A percentile compares a stretch with the other conserved stretches of the same genome.
phyloP scores from a whole-genome alignment of 2,113 vertebrate species.

The Manacus vitellinus region DNA sequence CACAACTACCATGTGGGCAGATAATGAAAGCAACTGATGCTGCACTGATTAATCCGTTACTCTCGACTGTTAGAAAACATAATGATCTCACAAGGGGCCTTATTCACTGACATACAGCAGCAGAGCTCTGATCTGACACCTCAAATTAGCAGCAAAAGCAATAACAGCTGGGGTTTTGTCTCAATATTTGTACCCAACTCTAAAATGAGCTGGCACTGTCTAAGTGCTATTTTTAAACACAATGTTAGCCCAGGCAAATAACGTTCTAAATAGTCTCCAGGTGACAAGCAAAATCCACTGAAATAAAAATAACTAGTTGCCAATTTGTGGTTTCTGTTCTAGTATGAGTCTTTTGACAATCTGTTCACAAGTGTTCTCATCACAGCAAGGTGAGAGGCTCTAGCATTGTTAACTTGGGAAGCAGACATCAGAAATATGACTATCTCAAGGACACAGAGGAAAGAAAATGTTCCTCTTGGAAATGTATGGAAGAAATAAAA shows the following conservation, averaged over 20 bases:
- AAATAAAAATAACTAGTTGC: slow-evolving; percentile 70
- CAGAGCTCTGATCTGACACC: slow-evolving; percentile 68
- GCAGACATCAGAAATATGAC: background rate
- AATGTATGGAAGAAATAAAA: background rate
- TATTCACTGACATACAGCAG: slow-evolving; percentile 60
- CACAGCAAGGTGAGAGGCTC: background rate
- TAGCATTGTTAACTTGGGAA: background rate
- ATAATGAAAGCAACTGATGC: slow-evolving; percentile 70
- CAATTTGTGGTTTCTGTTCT: slow-evolving; percentile 42
- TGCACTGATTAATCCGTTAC: slow-evolving; percentile 72
- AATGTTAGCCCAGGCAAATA: slow-evolving; percentile 60
- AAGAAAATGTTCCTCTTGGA: background rate
- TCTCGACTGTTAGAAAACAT: slow-evolving; percentile 69
- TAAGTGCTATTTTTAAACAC: slow-evolving; percentile 72
- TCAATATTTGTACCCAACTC: slow-evolving; percentile 78
- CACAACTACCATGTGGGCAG: slow-evolving; percentile 57
- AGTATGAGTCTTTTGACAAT: background rate
- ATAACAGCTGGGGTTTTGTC: slow-evolving; percentile 76
- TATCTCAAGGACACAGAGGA: background rate
- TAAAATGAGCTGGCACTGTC: slow-evolving; percentile 62
- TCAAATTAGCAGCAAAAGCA: slow-evolving; percentile 77
- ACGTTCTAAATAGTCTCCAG: slow-evolving; percentile 74
- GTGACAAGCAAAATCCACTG: slow-evolving; percentile 62
- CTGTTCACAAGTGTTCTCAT: background rate
- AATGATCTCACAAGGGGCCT: slow-evolving; percentile 73